Percentiles rank a stretch among this genome's conserved stretches.
Evolutionary conservation across 2,888 invertebrate genomes (phyloP).

Genomic region (Antheraea assamensis): DNA sequence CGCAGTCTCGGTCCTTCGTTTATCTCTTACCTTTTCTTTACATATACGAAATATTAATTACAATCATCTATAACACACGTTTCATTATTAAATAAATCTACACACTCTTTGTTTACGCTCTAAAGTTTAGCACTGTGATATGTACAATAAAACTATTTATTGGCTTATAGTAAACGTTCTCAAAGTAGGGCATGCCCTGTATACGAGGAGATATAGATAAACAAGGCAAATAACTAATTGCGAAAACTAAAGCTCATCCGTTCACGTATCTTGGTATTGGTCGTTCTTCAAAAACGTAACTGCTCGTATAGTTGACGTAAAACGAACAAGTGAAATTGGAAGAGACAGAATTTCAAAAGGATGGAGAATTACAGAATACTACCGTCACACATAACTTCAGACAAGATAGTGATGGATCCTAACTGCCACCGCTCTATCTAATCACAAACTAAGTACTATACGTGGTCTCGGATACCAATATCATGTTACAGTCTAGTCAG

Average conservation of each 20-base stretch:
- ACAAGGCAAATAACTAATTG: not conserved
- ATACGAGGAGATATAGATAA: not conserved
- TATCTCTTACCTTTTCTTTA: not conserved
- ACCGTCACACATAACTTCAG: not conserved
- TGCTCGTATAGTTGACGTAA: no score
- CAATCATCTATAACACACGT: not conserved
- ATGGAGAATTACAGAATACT: not conserved
- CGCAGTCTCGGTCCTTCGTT: not conserved
- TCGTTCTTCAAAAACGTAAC: no score
- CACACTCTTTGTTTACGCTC: not conserved
- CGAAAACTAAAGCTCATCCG: no score
- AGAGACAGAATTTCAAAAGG: not conserved
- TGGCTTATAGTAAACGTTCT: not conserved
- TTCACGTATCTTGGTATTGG: no score
- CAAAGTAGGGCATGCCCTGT: not conserved
- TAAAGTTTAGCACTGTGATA: not conserved
- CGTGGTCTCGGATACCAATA: slow-evolving; percentile 45
- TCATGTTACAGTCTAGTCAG: slow-evolving; percentile 62
- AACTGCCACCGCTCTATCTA: slow-evolving; percentile 28
- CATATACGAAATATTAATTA: not conserved
- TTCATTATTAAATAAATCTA: not conserved
- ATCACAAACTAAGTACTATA: slow-evolving; percentile 37
- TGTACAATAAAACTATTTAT: not conserved
- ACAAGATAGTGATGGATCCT: not conserved
- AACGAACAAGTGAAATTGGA: not conserved